Base-by-base conservation (phyloP, 2,888 invertebrate species). In the Neuroscelio doddi region DNA sequence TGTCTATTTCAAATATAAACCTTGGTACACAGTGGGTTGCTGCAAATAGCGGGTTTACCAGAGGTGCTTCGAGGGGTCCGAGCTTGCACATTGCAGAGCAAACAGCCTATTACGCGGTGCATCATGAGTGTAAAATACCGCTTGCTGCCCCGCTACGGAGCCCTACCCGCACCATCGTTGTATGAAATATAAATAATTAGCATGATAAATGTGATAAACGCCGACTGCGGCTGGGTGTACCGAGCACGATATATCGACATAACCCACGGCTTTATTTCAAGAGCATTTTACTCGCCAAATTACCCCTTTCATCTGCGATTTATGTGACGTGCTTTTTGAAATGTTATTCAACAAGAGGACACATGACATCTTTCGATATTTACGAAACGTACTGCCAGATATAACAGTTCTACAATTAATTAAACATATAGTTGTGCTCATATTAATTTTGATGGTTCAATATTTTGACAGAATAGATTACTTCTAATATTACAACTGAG, bases 161-260 rank as follows among this genome's bases (percentile, higher is more conserved):
- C 15, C 8, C 9, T 49, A 41, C 46, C 32, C 56, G 24, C n/a
- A 52, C 44, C 14, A 21, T 15, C 30, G 16, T 45, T 36, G 12
- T 41, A 70, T 72, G 75, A 80, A 79, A 77, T 77, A 80, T 78
- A 79, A 80, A 80, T 80, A 80, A 80, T 80, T 80, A 80, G 75
- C 66, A 70, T 75, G 76, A 78, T 74, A 70, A 73, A 64, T 66
- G 61, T 52, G 30, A 50, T 56, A 76, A 74, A 77, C 76, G 70
- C 73, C 64, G 72, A 59, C 70, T 70, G 65, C 63, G 70, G 70
- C 65, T 52, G 70, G 68, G 64, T 64, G 59, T 36, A 68, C 63
- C 64, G 58, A 39, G 62, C 70, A 36, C 71, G 69, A 70, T 76
- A 76, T 74, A 79, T 78, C 71, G 77, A 77, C 71, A 68, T 70